A percentile compares a stretch with the other conserved stretches of the same genome.
These are phyloP conservation scores for Triplophysa tibetana DNA, from an alignment of 2,113 vertebrate species.

Conservation along the genomic window DNA sequence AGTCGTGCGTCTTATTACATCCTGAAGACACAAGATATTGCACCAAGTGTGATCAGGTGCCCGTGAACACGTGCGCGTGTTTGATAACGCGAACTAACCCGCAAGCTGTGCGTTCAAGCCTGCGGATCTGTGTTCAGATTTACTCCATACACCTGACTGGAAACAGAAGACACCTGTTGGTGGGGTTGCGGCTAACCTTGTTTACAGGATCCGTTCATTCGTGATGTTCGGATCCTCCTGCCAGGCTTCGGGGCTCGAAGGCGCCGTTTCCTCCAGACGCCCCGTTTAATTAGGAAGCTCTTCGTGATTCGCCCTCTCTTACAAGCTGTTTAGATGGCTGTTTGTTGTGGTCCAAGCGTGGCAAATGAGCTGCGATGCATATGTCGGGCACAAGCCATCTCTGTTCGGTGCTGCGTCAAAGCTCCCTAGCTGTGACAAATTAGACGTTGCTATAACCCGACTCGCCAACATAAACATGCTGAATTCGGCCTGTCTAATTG, in stretches of 20 bases:
- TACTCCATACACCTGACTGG: not conserved
- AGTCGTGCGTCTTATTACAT: conserved; percentile 62
- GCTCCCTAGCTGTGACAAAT: conserved; percentile 51
- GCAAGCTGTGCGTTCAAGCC: conserved; percentile 14
- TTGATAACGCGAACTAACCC: not conserved
- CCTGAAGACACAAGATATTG: conserved; percentile 55
- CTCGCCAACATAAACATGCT: conserved; percentile 23
- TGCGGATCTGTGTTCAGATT: conserved; percentile 32
- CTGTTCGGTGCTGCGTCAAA: conserved; percentile 33
- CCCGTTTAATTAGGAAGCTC: conserved; percentile 45
- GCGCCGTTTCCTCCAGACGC: conserved; percentile 25
- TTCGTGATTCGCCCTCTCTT: conserved; percentile 26
- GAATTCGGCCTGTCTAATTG: conserved; percentile 58
- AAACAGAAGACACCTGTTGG: conserved; percentile 12
- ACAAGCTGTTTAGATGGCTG: conserved; percentile 35
- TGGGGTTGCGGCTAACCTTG: not conserved
- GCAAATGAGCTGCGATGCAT: conserved; percentile 47
- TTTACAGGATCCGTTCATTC: not conserved
- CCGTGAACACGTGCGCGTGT: not conserved
- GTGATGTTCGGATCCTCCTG: not conserved
- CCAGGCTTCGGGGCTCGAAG: conserved; percentile 21
- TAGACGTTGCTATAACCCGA: conserved; percentile 19
- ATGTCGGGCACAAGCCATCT: conserved; percentile 15
- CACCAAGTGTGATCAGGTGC: conserved; percentile 53
- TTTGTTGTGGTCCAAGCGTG: conserved; percentile 42